A percentile compares a stretch with the other conserved stretches of the same genome.
Evolutionary conservation across 2,113 vertebrate species (phyloP).

Genomic region (Chloebia gouldiae): DNA sequence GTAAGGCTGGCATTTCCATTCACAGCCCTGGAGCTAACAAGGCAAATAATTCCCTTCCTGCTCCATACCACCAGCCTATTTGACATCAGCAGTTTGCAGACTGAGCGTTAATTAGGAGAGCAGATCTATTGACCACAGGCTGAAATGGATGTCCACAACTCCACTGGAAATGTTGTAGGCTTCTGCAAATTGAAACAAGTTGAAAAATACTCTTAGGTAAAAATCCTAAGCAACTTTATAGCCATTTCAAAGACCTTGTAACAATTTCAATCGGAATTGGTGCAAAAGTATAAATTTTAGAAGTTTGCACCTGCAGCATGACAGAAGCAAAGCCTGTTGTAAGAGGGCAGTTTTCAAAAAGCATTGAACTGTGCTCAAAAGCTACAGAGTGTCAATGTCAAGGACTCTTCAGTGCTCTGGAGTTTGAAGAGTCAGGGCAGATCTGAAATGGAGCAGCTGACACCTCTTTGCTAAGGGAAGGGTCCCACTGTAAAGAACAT

Average conservation of each 20-base stretch:
- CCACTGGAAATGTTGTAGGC: neutral
- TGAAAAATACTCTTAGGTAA: neutral
- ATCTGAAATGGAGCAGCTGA: slow-evolving; percentile 2
- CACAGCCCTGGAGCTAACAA: neutral
- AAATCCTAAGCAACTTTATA: neutral
- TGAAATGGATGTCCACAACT: neutral
- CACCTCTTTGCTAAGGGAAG: neutral
- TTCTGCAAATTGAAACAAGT: slow-evolving; percentile 1
- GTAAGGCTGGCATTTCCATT: neutral
- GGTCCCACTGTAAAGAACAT: neutral
- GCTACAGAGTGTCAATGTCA: neutral
- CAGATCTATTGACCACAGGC: neutral
- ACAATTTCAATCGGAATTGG: neutral
- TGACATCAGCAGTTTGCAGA: neutral
- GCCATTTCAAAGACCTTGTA: neutral
- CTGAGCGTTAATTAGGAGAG: neutral
- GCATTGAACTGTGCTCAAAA: neutral
- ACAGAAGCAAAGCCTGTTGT: neutral
- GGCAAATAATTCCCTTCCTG: neutral
- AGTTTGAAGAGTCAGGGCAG: neutral
- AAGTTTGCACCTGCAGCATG: neutral
- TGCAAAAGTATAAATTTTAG: neutral
- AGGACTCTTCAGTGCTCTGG: neutral
- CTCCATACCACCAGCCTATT: neutral
- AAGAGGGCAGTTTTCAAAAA: neutral